Evolutionary conservation across 35 echinoderm and acorn worm species (phyloP).

Genomic region (Patiria miniata): DNA sequence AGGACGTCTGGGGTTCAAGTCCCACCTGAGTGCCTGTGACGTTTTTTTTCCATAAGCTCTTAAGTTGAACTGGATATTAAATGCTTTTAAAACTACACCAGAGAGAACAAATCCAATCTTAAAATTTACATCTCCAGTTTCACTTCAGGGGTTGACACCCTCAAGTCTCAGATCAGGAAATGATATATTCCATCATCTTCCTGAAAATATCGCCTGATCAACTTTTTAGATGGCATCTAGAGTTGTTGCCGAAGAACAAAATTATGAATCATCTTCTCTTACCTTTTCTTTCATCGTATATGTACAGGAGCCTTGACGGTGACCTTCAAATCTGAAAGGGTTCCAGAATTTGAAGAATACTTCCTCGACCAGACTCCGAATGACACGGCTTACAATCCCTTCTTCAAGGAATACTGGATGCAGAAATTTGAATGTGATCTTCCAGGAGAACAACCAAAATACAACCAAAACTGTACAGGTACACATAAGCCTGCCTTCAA

Average conservation of each 20-base stretch:
- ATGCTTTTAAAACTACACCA: neutral
- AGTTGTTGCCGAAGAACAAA: neutral
- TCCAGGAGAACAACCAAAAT: neutral
- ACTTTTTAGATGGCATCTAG: neutral
- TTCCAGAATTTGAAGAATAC: slow-evolving; percentile 35
- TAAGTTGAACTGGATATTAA: neutral
- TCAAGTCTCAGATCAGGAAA: neutral
- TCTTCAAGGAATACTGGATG: slow-evolving; percentile 58
- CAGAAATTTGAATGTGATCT: slow-evolving; percentile 55
- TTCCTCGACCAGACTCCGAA: slow-evolving; percentile 36
- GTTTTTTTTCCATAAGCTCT: neutral
- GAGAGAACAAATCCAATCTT: neutral
- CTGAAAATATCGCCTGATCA: too few species aligned
- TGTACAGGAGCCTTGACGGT: slow-evolving; percentile 10
- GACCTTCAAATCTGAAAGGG: neutral
- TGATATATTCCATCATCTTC: too few species aligned
- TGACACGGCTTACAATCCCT: slow-evolving; percentile 27
- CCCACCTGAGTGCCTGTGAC: neutral
- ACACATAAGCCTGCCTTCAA: neutral
- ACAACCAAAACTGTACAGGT: slow-evolving; percentile 16
- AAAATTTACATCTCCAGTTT: neutral
- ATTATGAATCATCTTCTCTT: neutral
- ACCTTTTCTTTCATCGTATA: too few species aligned
- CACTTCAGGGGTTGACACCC: neutral
- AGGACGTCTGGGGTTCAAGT: neutral